phyloP scores from a whole-genome alignment of 2,888 invertebrate species.

The Melanostoma scalare region DNA sequence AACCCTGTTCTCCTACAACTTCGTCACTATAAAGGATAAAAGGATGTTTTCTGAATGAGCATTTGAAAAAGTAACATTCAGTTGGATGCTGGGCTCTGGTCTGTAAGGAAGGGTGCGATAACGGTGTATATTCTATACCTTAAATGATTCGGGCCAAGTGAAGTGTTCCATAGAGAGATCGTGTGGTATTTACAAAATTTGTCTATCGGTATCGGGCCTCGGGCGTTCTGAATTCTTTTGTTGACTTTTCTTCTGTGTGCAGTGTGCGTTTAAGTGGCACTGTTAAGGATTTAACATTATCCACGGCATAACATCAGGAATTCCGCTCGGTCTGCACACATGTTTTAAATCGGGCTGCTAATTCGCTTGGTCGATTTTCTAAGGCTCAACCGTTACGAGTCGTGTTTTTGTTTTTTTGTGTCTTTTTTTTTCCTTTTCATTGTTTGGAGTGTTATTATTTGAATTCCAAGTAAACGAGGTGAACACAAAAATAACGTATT shows the following conservation, averaged over 20 bases:
- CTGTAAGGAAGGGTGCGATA: conserved; percentile 62
- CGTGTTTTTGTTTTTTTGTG: conserved; percentile 9
- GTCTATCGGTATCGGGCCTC: not conserved
- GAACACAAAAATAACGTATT: conserved; percentile 6
- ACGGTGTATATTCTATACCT: conserved; percentile 33
- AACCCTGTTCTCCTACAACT: conserved; percentile 39
- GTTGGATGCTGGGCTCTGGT: conserved; percentile 68
- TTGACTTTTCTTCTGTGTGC: not conserved
- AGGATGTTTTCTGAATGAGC: conserved; percentile 67
- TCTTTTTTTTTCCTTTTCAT: not conserved
- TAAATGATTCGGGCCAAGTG: conserved; percentile 36
- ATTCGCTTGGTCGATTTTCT: conserved; percentile 24
- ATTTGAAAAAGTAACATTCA: conserved; percentile 57
- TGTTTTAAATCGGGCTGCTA: conserved; percentile 45
- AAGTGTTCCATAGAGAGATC: conserved; percentile 41
- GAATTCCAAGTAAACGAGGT: conserved; percentile 1
- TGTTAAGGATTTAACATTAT: conserved; percentile 45
- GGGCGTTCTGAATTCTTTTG: conserved; percentile 9
- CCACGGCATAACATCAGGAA: conserved; percentile 20
- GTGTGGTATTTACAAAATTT: conserved; percentile 3
- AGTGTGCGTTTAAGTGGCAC: conserved; percentile 22
- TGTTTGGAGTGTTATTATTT: conserved; percentile 23
- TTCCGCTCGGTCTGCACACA: conserved; percentile 39
- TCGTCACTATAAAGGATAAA: conserved; percentile 63
- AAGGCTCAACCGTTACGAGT: conserved; percentile 6